Evolutionary conservation across 1,140 invertebrate genomes (phyloP).

Genomic region (Cotesia chilonis): DNA sequence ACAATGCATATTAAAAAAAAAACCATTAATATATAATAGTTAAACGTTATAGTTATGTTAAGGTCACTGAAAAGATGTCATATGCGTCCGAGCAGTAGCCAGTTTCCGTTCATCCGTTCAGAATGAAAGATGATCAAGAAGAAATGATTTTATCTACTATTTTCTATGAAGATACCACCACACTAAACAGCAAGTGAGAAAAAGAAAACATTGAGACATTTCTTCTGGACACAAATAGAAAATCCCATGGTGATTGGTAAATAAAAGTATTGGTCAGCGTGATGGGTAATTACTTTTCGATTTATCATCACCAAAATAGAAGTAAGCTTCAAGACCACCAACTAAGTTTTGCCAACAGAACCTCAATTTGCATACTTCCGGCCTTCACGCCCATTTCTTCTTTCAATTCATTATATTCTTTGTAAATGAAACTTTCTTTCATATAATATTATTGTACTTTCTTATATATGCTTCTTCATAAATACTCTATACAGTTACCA

Average conservation of each 20-base stretch:
- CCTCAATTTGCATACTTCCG: constrained; percentile 57
- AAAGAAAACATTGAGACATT: constrained; percentile 38
- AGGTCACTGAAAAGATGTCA: constrained; percentile 7
- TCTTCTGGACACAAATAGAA: neutral
- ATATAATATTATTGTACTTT: neutral
- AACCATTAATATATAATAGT: too few species aligned
- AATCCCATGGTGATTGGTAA: neutral
- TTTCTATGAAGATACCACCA: too few species aligned
- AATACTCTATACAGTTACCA: neutral
- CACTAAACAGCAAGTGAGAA: constrained; percentile 22
- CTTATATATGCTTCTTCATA: neutral
- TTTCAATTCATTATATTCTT: constrained; percentile 7
- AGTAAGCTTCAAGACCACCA: constrained; percentile 49
- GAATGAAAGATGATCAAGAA: constrained; percentile 11
- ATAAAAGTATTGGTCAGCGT: constrained; percentile 27
- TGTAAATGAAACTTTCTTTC: neutral
- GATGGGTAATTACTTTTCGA: constrained; percentile 54
- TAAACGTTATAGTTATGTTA: neutral
- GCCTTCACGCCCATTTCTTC: constrained; percentile 43
- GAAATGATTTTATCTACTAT: neutral
- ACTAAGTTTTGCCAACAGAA: constrained; percentile 53
- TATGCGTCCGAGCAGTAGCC: too few species aligned
- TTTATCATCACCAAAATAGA: constrained; percentile 48
- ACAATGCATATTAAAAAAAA: too few species aligned
- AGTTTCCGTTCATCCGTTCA: neutral